phyloP scores from a whole-genome alignment of 30 jellyfish, hydroid and myxozoan genomes.

The Nemopilema nomurai region DNA sequence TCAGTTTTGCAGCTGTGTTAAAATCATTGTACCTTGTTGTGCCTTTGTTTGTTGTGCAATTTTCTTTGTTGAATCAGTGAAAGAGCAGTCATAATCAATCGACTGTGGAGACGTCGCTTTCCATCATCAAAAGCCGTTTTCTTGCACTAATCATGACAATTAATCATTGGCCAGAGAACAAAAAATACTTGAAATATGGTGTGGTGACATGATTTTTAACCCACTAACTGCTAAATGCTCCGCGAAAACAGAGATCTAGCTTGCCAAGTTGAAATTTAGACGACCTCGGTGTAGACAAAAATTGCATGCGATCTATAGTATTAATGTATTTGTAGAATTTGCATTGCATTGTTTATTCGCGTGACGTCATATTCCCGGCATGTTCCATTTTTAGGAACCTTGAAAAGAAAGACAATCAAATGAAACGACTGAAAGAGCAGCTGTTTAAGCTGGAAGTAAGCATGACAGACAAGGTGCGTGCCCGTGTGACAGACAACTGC shows the following conservation, averaged over 20 bases:
- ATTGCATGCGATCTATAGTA: neutral
- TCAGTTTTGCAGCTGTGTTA: neutral
- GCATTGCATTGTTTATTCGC: too few relatives aligned
- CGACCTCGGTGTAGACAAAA: neutral
- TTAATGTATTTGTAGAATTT: too few relatives aligned
- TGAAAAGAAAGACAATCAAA: constrained; percentile 81
- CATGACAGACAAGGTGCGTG: constrained; percentile 95
- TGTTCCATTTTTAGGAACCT: constrained; percentile 21
- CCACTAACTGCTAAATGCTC: neutral
- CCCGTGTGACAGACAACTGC: neutral
- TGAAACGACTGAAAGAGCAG: constrained; percentile 88
- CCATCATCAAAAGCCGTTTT: too few relatives aligned
- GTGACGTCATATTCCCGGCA: neutral
- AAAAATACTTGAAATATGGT: too few relatives aligned
- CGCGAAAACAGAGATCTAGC: too few relatives aligned
- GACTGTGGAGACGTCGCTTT: too few relatives aligned
- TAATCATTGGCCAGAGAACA: too few relatives aligned
- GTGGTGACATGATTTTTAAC: neutral
- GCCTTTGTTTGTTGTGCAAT: too few relatives aligned
- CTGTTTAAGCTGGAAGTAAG: constrained; percentile 91
- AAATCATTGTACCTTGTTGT: too few relatives aligned
- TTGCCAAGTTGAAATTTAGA: too few relatives aligned
- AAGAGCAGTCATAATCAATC: neutral
- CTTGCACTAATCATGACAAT: too few relatives aligned
- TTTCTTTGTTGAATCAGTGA: neutral